Evolutionary conservation across 2,113 vertebrate genomes (phyloP).

Genomic region (Thinocorus orbignyianus): DNA sequence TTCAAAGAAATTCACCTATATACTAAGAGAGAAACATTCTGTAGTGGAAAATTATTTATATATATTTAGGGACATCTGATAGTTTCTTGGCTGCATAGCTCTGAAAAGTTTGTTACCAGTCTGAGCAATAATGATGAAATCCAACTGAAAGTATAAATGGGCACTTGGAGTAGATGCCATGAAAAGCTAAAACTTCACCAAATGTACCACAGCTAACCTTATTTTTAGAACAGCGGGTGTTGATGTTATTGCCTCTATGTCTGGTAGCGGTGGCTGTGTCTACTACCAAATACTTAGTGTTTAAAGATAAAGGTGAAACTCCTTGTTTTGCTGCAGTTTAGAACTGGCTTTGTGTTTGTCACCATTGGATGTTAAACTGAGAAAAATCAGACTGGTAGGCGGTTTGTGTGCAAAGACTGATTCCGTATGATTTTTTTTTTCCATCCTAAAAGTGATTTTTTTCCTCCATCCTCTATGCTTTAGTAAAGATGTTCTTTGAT

Average conservation of each 20-base stretch:
- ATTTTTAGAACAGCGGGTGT: not conserved
- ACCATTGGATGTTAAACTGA: not conserved
- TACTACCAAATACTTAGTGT: not conserved
- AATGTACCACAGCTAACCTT: not conserved
- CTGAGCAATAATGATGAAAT: not conserved
- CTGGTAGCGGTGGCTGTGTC: not conserved
- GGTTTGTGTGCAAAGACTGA: not conserved
- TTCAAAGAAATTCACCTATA: not conserved
- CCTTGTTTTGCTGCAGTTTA: not conserved
- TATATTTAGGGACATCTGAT: not conserved
- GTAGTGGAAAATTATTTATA: not conserved
- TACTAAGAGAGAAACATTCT: not conserved
- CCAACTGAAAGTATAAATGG: not conserved
- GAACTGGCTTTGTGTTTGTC: not conserved
- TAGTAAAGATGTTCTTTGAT: slow-evolving; percentile 42
- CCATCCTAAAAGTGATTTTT: not conserved
- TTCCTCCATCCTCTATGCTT: not conserved
- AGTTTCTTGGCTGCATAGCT: not conserved
- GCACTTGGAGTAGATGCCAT: not conserved
- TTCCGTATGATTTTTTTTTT: not conserved
- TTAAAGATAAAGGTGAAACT: slow-evolving; percentile 17
- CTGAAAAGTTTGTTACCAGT: not conserved
- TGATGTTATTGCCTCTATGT: not conserved
- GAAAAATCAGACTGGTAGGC: not conserved
- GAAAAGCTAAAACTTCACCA: not conserved